A percentile compares a stretch with the other conserved stretches of the same genome.
These are phyloP conservation scores for Stichodactyla helianthus DNA, from an alignment of 64 coral and sea anemone species.

Conservation along the genomic window DNA sequence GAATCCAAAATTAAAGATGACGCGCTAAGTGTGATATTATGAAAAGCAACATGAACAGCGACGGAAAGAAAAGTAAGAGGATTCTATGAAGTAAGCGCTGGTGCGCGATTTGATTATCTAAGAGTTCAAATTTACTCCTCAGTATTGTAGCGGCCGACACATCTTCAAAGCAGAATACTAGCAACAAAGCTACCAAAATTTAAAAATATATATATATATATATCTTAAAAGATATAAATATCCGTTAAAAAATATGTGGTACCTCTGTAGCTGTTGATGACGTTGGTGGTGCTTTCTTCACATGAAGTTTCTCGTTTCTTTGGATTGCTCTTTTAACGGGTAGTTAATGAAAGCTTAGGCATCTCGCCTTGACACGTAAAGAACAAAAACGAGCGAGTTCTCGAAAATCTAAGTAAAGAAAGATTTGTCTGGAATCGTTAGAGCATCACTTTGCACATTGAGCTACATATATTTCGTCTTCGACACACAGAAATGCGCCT, in stretches of 20 bases:
- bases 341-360: neutral
- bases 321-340: neutral
- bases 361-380: neutral
- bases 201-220: too few species aligned
- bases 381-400: neutral
- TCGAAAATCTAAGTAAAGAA: neutral
- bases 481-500: neutral
- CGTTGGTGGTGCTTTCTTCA: too few species aligned
- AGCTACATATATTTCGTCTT: neutral
- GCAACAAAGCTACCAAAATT: too few species aligned
- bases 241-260: neutral
- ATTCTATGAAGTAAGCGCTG: too few species aligned
- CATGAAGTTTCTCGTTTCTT: neutral
- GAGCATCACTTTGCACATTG: neutral
- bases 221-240: too few species aligned
- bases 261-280: neutral
- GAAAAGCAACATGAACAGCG: neutral
- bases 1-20: neutral
- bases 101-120: too few species aligned
- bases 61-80: too few species aligned
- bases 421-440: neutral
- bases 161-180: too few species aligned
- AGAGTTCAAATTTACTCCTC: too few species aligned
- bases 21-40: neutral
- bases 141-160: too few species aligned